Base-by-base conservation (phyloP, 2,797 vertebrate species). In the Alauda arvensis region DNA sequence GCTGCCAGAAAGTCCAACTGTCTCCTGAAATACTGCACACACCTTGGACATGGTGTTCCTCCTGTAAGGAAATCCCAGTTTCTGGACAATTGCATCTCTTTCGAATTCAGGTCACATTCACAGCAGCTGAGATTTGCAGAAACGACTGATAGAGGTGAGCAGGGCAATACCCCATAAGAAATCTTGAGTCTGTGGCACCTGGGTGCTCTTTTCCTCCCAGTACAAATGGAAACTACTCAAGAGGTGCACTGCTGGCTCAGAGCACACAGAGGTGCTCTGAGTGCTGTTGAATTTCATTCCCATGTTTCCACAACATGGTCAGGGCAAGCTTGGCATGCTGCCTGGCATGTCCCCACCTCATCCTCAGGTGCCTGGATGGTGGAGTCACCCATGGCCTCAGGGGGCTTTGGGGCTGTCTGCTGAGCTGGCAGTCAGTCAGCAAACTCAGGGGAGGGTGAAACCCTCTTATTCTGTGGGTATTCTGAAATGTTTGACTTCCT, bases 1-100 rank as follows among this genome's bases (percentile, higher is more conserved):
- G 33, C 72, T 80, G 87, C 87, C 93, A 93, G 45, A 63, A 77
- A 51, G 57, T 77, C 71, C 65, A 81, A 79, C 77, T 82, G 72
- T 83, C 79, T 90, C 51, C 77, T 77, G 69, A 88, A 92, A 87
- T 61, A 71, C 17, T 1, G 3, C 72, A 21, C 48, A 83, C 82
- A 87, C 77, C 51, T 91, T 59, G 66, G 69, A 59, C 69, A 28
- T 13, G 26, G 9, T 77, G 82, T 70, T 86, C 29, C 42, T 71
- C 8, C 7, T 57, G 12, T 37, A 51, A 59, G 62, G 52, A 85
- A 91, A 85, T 49, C 56, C 52, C 49, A 31, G 39, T 81, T 92
- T 83, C 84, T 85, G 77, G 66, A 76, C 42, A 25, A 24, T n/a
- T 67, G 66, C 72, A 76, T 80, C 72, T 75, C 66, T 93, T 92